These are phyloP conservation scores for Streblospio benedicti DNA, from an alignment of 1,140 invertebrate genomes.

Conservation along the genomic window DNA sequence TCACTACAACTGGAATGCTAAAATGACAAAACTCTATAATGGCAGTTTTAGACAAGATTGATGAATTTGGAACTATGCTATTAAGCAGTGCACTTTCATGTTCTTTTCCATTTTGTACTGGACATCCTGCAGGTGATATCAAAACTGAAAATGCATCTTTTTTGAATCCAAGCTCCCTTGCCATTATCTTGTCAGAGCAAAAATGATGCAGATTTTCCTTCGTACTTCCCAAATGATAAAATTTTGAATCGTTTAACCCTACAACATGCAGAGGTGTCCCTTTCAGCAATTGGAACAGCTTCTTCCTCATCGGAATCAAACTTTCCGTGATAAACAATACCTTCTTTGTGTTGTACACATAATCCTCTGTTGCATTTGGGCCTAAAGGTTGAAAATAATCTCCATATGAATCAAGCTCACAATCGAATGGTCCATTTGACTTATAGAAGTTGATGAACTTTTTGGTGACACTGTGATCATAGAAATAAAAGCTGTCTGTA, in stretches of 20 bases:
- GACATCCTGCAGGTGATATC: constrained; percentile 6
- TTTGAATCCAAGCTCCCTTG: constrained; percentile 29
- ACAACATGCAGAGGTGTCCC: constrained; percentile 37
- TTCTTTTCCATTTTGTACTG: constrained; percentile 1
- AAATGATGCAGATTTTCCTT: constrained; percentile 46
- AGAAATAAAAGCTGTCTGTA: constrained; percentile 50
- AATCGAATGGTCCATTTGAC: constrained; percentile 30
- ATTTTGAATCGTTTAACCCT: constrained; percentile 45
- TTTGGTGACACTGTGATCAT: constrained; percentile 40
- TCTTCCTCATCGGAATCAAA: constrained; percentile 27
- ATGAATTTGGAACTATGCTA: constrained; percentile 21
- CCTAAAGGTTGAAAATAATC: constrained; percentile 50
- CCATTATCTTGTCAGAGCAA: constrained; percentile 32
- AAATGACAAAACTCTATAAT: constrained; percentile 48
- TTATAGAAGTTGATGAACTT: constrained; percentile 40
- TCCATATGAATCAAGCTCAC: constrained; percentile 51
- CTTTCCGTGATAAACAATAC: constrained; percentile 26
- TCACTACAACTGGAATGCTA: constrained; percentile 29
- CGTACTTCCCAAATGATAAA: constrained; percentile 50
- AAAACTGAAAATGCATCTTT: constrained; percentile 33
- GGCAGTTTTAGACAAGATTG: constrained; percentile 20
- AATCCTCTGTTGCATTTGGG: constrained; percentile 29
- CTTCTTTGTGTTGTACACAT: constrained; percentile 35
- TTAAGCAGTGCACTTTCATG: constrained; percentile 35
- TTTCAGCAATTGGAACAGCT: constrained; percentile 37